phyloP scores from a whole-genome alignment of 1,140 invertebrate species.

The Phenacoccus solenopsis region DNA sequence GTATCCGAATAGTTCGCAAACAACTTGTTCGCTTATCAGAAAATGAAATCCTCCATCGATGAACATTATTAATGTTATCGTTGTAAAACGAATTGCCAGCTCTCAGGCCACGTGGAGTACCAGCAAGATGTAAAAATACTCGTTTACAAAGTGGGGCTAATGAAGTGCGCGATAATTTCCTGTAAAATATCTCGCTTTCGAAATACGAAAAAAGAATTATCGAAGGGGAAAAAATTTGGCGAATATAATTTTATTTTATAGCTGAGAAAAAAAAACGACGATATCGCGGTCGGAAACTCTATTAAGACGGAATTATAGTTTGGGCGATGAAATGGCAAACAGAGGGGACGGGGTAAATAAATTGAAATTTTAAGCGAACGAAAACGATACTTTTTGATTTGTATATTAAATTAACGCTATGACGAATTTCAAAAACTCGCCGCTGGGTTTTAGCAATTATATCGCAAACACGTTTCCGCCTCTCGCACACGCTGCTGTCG shows the following conservation, averaged over 20 bases:
- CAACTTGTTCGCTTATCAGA: constrained; percentile 1
- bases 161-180: neutral
- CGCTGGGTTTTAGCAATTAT: neutral
- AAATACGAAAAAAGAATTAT: neutral
- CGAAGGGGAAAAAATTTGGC: neutral
- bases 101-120: neutral
- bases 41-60: constrained; percentile 1
- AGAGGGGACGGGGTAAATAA: neutral
- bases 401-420: neutral
- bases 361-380: neutral
- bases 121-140: neutral
- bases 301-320: neutral
- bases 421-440: neutral
- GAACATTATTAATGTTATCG: neutral
- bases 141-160: neutral
- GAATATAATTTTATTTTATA: constrained; percentile 4
- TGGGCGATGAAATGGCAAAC: neutral
- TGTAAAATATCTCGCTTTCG: neutral
- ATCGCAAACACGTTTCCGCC: neutral
- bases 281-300: neutral
- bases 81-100: neutral
- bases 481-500: no score
- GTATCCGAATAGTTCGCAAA: neutral
- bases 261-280: neutral
- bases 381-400: constrained; percentile 3